Evolutionary conservation across 92 coral and sea anemone species (phyloP), one percentile per base, ranked within the genome.

Genomic region (Heteractis magnifica): DNA sequence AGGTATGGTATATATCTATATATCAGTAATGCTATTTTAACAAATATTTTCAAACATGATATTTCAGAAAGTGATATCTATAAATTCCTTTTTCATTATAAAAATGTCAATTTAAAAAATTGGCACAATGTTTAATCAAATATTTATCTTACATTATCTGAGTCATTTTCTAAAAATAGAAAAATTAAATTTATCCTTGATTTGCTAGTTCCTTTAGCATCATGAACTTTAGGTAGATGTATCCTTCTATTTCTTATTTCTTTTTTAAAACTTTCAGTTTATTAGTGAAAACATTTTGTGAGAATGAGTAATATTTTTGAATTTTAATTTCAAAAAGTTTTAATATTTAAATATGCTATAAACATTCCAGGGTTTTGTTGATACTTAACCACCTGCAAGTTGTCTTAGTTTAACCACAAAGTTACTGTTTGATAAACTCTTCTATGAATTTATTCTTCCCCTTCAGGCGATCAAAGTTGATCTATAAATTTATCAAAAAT

Each of bases 1-100:
- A 89, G 99, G 99, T 96, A 59, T 62, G 23, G 13, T 64, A 64
- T 8, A 64, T 64, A 64, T 6, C 5, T 19, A 64, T 19, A 19
- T 9, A 64, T 64, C 71, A 34, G 44, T 34, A 34, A 34, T 34
- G 44, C 3, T 64, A 64, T 16, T 6, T 6, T 13, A 8, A 68
- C 21, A 68, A 21, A 68, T 7, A 16, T 23, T 10, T 21, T 18
- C 70, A 41, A 68, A 20, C 3, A 65, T 34, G 1, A 10, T 65
- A 65, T 65, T 65, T n/a, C 19, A 6, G 9, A 65, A 16, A 59
- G 1, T 5, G 10, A 62, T 62, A 18, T 62, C 3, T 62, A 68
- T 20, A 68, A 68, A 68, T 21, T 48, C 73, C 26, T 21, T 13
- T 68, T 68, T 68, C 73, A 20, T 68, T 6, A 2, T 13, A 68